Base-by-base conservation (phyloP, 1,140 invertebrate species). In the Zaprionus capensis region DNA sequence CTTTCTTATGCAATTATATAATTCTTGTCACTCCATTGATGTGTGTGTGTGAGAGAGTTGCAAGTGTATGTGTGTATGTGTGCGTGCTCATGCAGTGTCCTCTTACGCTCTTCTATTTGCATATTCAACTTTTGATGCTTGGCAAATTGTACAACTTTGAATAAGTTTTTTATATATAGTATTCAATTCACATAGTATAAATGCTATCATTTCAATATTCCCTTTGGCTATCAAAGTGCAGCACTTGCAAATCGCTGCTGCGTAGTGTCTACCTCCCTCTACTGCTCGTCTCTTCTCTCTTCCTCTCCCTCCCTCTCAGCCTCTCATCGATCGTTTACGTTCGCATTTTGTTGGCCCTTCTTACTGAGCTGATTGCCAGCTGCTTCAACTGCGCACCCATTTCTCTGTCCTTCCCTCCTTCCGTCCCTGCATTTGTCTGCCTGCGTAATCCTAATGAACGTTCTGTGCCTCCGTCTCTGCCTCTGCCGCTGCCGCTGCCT, bases 371-470 rank as follows among this genome's bases (percentile, higher is more conserved):
- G 38, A 41, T 41, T 41, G 38, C 38, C 38, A 41, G 14, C 38
- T 41, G 38, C 38, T 41, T 41, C 14, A 41, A 41, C 15, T 46
- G 41, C 41, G n/a, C 41, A 46, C n/a, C 41, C 41, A 44, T 41
- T 15, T 14, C 12, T 15, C 12, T 5, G 36, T 12, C 14, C 36
- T 2, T 41, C 14, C 0, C 0, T 44, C 7, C 6, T 1, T 38
- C 12, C 14, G 14, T 12, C 14, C 36, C 5, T n/a, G 14, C 38
- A 15, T 44, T n/a, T 9, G 41, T 44, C 41, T 7, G 58, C 41
- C 38, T 62, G 59, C 62, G 53, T 75, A 75, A 75, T 71, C 67
- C 66, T 62, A 75, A 75, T 70, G 72, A 75, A 75, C 71, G 57
- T 62, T 41, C 53, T 67, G 63, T 67, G 36, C 56, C 49, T 34